Conservation (phyloP, 1,140 invertebrate genomes). For the Drosophila serrata region DNA sequence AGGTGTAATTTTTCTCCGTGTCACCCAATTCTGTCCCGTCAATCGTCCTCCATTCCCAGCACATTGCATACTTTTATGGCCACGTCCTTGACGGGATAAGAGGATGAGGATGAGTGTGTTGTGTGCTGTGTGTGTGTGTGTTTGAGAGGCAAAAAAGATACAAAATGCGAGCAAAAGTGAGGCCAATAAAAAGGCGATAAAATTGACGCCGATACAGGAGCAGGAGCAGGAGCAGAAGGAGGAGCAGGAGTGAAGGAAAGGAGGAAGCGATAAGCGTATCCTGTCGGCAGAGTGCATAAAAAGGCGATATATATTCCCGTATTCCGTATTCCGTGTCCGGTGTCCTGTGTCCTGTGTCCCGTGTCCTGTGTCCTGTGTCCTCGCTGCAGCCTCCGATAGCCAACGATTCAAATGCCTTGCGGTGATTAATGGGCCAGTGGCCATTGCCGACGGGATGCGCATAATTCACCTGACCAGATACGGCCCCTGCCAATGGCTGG, state of each 20-base stretch:
- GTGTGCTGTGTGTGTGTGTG: slow-evolving; percentile 33
- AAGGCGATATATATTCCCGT: slow-evolving; percentile 65
- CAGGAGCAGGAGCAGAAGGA: background rate
- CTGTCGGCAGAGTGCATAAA: slow-evolving; percentile 73
- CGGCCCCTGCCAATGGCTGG: slow-evolving; percentile 51
- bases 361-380: slow-evolving; percentile 11
- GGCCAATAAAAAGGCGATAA: slow-evolving; percentile 83
- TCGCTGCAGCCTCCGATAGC: slow-evolving; percentile 46
- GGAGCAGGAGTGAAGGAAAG: background rate
- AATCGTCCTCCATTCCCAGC: slow-evolving; percentile 24
- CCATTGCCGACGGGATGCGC: slow-evolving; percentile 77
- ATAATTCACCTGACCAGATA: slow-evolving; percentile 67
- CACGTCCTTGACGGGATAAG: slow-evolving; percentile 48
- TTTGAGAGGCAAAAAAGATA: slow-evolving; percentile 38
- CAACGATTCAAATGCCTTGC: slow-evolving; percentile 68
- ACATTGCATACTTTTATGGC: slow-evolving; percentile 75
- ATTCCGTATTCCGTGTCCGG: slow-evolving; percentile 7
- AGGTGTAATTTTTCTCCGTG: slow-evolving; percentile 26
- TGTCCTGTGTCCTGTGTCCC: background rate
- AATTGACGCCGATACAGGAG: slow-evolving; percentile 68
- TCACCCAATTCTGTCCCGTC: slow-evolving; percentile 24
- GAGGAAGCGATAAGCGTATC: slow-evolving; percentile 65
- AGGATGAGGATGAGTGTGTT: slow-evolving; percentile 11
- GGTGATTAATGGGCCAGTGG: slow-evolving; percentile 79
- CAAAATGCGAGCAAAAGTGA: slow-evolving; percentile 78